phyloP scores from a whole-genome alignment of 64 coral and sea anemone species.

The Acropora tenuis region DNA sequence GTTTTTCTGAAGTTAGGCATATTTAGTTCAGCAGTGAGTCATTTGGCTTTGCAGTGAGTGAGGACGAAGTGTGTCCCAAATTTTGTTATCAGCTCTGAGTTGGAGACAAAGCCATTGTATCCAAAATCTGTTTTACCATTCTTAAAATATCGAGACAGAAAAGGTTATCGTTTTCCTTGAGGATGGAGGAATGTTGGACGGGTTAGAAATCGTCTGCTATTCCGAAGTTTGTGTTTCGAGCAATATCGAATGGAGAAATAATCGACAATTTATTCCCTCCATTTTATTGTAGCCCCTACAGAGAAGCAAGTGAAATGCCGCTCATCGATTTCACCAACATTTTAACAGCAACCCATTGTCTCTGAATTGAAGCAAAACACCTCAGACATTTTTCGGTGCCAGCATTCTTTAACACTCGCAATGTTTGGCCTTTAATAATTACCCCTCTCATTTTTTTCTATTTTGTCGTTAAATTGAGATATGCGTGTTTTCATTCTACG shows the following conservation, averaged over 20 bases:
- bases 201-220: background rate
- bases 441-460: background rate
- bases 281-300: background rate
- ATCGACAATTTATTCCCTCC: background rate
- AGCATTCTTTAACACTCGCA: background rate
- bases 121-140: background rate
- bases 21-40: background rate
- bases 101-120: constrained; percentile 30
- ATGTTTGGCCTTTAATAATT: background rate
- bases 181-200: background rate
- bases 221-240: background rate
- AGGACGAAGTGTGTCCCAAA: background rate
- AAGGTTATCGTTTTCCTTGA: background rate
- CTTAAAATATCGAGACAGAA: background rate
- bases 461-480: background rate
- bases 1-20: background rate
- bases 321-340: background rate
- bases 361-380: background rate
- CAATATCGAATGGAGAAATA: background rate
- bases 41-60: background rate
- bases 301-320: background rate
- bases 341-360: background rate
- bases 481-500: constrained; percentile 16
- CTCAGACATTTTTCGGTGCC: background rate
- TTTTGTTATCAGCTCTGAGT: constrained; percentile 23